A percentile compares a stretch with the other conserved stretches of the same genome.
Conservation (phyloP, 1,140 invertebrate genomes). For the Sweltsa coloradensis region DNA sequence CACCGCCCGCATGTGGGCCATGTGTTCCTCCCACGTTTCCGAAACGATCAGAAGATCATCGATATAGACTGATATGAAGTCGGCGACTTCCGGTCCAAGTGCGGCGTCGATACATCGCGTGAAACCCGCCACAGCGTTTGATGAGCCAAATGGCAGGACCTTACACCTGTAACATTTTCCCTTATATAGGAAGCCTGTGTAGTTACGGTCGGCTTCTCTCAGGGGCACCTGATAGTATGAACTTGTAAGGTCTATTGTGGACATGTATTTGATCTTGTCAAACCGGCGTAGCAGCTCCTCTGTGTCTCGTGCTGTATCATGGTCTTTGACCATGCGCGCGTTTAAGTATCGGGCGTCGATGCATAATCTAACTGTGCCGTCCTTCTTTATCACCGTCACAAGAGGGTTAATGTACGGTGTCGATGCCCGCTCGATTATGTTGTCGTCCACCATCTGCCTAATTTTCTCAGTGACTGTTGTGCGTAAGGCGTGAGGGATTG, state of each 20-base stretch:
- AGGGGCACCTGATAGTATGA: slow-evolving; percentile 27
- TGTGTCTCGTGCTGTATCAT: slow-evolving; percentile 14
- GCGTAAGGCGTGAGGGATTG: background rate
- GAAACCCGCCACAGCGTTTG: slow-evolving; percentile 4
- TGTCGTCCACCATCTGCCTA: slow-evolving; percentile 13
- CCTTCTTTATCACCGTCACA: slow-evolving; percentile 20
- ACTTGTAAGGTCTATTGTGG: slow-evolving; percentile 25
- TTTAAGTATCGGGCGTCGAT: slow-evolving; percentile 26
- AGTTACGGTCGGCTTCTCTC: slow-evolving; percentile 18
- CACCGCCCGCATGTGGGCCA: slow-evolving; percentile 15
- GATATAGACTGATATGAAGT: slow-evolving; percentile 17
- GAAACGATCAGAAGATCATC: slow-evolving; percentile 21
- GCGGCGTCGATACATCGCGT: background rate
- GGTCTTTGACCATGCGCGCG: slow-evolving; percentile 20
- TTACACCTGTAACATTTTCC: slow-evolving; percentile 22
- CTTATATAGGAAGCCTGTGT: slow-evolving; percentile 25
- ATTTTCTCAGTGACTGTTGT: slow-evolving; percentile 3
- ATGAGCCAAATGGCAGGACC: slow-evolving; percentile 25
- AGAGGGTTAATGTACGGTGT: slow-evolving; percentile 26
- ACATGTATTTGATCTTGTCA: slow-evolving; percentile 22
- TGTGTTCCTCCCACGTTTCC: slow-evolving; percentile 15
- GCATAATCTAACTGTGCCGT: slow-evolving; percentile 22
- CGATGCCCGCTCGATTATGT: slow-evolving; percentile 17
- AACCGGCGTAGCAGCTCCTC: slow-evolving; percentile 20
- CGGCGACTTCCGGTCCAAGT: slow-evolving; percentile 1